Percentiles rank a stretch among this genome's conserved stretches.
Conservation (phyloP, 2,888 invertebrate genomes). For the Chymomyza fuscimana region DNA sequence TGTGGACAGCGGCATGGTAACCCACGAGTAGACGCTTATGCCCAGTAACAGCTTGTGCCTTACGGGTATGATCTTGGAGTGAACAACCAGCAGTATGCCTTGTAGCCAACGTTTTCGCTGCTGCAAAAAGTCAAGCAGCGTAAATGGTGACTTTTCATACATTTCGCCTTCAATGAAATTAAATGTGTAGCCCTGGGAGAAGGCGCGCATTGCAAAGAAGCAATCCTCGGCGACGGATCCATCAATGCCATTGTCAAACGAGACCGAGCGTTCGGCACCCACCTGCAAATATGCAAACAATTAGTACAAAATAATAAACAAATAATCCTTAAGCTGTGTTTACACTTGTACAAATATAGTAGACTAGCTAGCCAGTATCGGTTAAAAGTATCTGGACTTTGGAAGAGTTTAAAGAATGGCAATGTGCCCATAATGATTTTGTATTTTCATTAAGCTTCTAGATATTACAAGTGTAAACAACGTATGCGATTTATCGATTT, state of each 20-base stretch:
- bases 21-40: slow-evolving; percentile 97
- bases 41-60: slow-evolving; percentile 89
- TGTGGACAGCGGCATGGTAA: slow-evolving; percentile 94
- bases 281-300: slow-evolving; percentile 83
- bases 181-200: slow-evolving; percentile 93
- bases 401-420: too few relatives aligned
- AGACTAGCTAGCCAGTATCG: too few relatives aligned
- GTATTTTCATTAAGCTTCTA: too few relatives aligned
- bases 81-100: slow-evolving; percentile 93
- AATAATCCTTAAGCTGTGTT: too few relatives aligned
- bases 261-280: slow-evolving; percentile 93
- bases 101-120: slow-evolving; percentile 98
- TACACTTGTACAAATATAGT: too few relatives aligned
- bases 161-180: slow-evolving; percentile 98
- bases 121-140: slow-evolving; percentile 95
- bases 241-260: slow-evolving; percentile 97
- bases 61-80: slow-evolving; percentile 90
- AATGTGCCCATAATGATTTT: too few relatives aligned
- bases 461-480: too few relatives aligned
- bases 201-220: slow-evolving; percentile 97
- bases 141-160: slow-evolving; percentile 99
- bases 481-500: too few relatives aligned
- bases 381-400: too few relatives aligned
- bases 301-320: neutral
- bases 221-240: slow-evolving; percentile 99